These are phyloP conservation scores for Macroramphosus scolopax DNA, from an alignment of 2,797 vertebrate genomes.

Conservation along the genomic window DNA sequence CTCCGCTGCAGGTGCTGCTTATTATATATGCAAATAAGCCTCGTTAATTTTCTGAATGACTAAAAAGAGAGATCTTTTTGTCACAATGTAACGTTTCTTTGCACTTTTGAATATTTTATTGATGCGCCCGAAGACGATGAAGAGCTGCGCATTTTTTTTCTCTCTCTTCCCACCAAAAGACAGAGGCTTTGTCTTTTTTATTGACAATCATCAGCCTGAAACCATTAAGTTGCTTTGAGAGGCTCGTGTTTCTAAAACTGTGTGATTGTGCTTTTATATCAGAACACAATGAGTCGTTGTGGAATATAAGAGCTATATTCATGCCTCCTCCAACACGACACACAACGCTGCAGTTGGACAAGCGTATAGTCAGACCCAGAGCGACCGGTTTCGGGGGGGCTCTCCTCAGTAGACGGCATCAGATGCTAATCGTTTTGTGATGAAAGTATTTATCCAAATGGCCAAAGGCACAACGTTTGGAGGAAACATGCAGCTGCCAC, in stretches of 20 bases:
- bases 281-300: slow-evolving; percentile 46
- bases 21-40: slow-evolving; percentile 84
- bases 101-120: slow-evolving; percentile 68
- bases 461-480: slow-evolving; percentile 15
- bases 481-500: slow-evolving; percentile 7
- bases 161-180: slow-evolving; percentile 48
- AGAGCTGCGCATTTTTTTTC: slow-evolving; percentile 30
- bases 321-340: slow-evolving; percentile 34
- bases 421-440: slow-evolving; percentile 17
- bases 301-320: slow-evolving; percentile 54
- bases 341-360: slow-evolving; percentile 17
- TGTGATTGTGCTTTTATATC: slow-evolving; percentile 48
- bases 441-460: slow-evolving; percentile 7
- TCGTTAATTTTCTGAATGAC: slow-evolving; percentile 72
- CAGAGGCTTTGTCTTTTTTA: slow-evolving; percentile 68
- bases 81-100: slow-evolving; percentile 59
- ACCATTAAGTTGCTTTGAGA: slow-evolving; percentile 51
- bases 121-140: slow-evolving; percentile 39
- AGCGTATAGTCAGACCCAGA: too few species aligned
- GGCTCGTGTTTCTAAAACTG: slow-evolving; percentile 52
- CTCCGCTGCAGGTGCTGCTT: slow-evolving; percentile 81
- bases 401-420: too few species aligned
- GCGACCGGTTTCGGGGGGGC: slow-evolving; percentile 2
- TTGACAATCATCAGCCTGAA: slow-evolving; percentile 76
- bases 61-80: slow-evolving; percentile 57